A percentile compares a stretch with the other conserved stretches of the same genome.
Conservation (phyloP, 2,888 invertebrate genomes). For the Temnothorax unifasciatus region DNA sequence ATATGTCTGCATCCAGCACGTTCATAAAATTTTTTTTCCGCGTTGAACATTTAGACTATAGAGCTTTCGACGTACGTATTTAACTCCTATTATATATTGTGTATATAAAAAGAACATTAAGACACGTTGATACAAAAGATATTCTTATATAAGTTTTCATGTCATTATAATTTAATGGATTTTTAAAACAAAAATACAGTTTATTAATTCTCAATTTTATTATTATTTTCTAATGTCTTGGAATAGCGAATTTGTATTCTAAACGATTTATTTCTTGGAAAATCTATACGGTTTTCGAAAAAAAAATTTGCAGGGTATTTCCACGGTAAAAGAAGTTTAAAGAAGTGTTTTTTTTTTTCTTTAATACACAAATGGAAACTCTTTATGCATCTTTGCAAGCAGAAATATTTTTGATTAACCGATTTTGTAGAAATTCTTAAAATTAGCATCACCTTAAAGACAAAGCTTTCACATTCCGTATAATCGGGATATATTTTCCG, state of each 20-base stretch:
- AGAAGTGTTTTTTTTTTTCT: not conserved
- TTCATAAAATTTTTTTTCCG: conserved; percentile 38
- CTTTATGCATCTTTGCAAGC: not conserved
- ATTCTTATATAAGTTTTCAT: not conserved
- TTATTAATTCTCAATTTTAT: conserved; percentile 16
- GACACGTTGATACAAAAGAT: not conserved
- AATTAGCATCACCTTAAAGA: conserved; percentile 14
- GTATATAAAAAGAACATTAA: conserved; percentile 16
- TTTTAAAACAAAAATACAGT: conserved; percentile 5
- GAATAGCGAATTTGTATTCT: conserved; percentile 10
- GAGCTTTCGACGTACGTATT: conserved; percentile 47
- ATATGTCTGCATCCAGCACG: conserved; percentile 73
- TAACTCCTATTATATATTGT: conserved; percentile 25
- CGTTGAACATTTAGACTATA: conserved; percentile 70
- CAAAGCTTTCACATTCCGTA: conserved; percentile 33
- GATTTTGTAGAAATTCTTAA: not conserved
- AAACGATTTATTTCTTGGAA: conserved; percentile 32
- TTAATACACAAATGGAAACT: not conserved
- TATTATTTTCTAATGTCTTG: conserved; percentile 1
- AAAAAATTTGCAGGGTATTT: conserved; percentile 46
- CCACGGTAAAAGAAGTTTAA: not conserved
- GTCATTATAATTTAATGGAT: not conserved
- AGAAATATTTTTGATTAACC: conserved; percentile 14
- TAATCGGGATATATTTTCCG: conserved; percentile 52
- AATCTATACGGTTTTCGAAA: conserved; percentile 1